Percentiles rank a stretch among this genome's conserved stretches.
phyloP scores from a whole-genome alignment of 1,140 invertebrate species.

The Fopius arisanus region DNA sequence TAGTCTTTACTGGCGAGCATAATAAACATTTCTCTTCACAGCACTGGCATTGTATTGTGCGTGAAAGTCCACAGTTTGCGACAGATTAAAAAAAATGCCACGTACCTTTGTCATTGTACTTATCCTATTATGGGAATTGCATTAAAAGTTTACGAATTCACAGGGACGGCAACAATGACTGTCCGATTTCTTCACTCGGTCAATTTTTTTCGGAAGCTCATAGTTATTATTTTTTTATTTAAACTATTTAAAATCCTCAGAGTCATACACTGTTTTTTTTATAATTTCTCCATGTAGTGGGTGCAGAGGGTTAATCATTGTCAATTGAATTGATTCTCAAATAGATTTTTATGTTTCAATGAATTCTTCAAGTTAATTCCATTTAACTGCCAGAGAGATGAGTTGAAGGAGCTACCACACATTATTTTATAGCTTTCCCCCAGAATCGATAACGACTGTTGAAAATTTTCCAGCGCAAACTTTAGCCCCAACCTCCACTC shows the following conservation, averaged over 20 bases:
- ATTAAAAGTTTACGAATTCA: background rate
- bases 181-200: no score
- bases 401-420: background rate
- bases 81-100: background rate
- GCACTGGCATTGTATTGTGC: background rate
- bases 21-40: background rate
- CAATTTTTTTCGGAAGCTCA: no score
- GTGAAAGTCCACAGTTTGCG: slow-evolving; percentile 6
- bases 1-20: slow-evolving; percentile 2
- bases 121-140: background rate
- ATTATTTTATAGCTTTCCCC: background rate
- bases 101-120: background rate
- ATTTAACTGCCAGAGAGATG: background rate
- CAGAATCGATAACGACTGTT: background rate
- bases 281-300: no score
- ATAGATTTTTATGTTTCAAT: background rate
- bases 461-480: background rate
- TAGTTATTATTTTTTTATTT: no score
- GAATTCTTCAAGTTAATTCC: background rate
- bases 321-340: no score
- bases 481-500: background rate
- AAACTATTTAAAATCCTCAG: no score
- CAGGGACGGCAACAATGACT: no score
- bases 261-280: no score
- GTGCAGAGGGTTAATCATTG: no score